Conservation (phyloP, 1,140 invertebrate genomes). For the Cydia pomonella region DNA sequence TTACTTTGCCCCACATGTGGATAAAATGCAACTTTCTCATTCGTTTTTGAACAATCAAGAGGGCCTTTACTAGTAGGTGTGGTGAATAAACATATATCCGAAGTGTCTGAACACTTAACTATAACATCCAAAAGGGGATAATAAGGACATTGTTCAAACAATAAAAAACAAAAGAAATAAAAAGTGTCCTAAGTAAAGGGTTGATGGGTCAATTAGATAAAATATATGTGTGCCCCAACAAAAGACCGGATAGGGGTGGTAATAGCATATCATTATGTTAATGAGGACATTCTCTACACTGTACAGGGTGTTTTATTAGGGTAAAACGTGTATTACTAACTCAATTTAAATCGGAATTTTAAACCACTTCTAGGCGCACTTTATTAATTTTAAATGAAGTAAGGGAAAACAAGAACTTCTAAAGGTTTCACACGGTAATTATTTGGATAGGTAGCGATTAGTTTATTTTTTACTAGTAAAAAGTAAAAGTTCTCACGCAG, state of each 20-base stretch:
- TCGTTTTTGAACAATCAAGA: no score
- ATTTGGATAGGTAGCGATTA: no score
- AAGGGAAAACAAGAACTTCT: no score
- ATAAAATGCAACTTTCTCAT: no score
- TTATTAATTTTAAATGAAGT: neutral
- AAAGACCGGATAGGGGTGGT: conserved; percentile 7
- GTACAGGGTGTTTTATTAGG: neutral
- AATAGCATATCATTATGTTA: conserved; percentile 12
- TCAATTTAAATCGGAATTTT: neutral
- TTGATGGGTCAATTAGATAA: neutral
- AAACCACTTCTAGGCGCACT: neutral
- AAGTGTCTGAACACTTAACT: no score
- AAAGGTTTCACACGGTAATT: no score
- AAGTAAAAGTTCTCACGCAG: no score
- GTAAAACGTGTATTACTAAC: neutral
- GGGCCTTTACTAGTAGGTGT: no score
- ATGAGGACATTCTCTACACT: neutral
- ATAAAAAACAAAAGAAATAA: neutral
- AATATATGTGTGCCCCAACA: neutral
- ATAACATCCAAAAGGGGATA: no score
- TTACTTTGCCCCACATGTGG: no score
- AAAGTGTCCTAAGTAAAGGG: conserved; percentile 4
- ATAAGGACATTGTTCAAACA: neutral
- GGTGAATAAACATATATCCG: no score
- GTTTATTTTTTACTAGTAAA: no score